Conservation (phyloP, 2,797 vertebrate genomes). For the Coilia nasus region DNA sequence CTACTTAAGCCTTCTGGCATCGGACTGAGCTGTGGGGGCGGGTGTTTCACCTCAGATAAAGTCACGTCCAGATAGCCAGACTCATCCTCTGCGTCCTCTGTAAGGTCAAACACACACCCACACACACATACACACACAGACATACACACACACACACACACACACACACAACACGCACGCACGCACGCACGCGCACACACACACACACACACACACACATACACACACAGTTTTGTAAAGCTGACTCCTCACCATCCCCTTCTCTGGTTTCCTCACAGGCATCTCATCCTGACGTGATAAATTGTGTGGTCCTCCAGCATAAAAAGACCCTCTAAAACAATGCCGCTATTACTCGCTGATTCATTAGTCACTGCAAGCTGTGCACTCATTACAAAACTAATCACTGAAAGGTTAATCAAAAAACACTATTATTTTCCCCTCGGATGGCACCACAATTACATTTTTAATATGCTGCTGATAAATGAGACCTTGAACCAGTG, state of each 20-base stretch:
- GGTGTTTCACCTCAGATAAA: constrained; percentile 82
- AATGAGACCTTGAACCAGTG: constrained; percentile 46
- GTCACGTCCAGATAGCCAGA: constrained; percentile 70
- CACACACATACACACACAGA: neutral
- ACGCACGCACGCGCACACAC: neutral
- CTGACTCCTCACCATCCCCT: neutral
- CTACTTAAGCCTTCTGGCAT: constrained; percentile 86
- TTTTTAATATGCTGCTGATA: constrained; percentile 7
- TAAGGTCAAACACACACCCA: constrained; percentile 30
- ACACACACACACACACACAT: too few species aligned
- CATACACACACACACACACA: constrained; percentile 22
- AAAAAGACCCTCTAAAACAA: neutral
- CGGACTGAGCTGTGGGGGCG: constrained; percentile 82
- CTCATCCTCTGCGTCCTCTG: constrained; percentile 70
- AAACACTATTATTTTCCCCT: neutral
- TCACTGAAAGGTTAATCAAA: neutral
- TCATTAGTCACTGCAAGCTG: constrained; percentile 7
- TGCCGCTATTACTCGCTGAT: neutral
- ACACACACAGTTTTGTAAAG: neutral
- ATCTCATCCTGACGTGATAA: neutral
- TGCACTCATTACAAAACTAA: constrained; percentile 13
- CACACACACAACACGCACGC: neutral
- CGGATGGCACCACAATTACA: neutral
- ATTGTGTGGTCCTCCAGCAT: neutral
- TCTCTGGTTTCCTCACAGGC: neutral